Conservation (phyloP, 2,113 vertebrate species). For the Mesoclemmys tuberculata region DNA sequence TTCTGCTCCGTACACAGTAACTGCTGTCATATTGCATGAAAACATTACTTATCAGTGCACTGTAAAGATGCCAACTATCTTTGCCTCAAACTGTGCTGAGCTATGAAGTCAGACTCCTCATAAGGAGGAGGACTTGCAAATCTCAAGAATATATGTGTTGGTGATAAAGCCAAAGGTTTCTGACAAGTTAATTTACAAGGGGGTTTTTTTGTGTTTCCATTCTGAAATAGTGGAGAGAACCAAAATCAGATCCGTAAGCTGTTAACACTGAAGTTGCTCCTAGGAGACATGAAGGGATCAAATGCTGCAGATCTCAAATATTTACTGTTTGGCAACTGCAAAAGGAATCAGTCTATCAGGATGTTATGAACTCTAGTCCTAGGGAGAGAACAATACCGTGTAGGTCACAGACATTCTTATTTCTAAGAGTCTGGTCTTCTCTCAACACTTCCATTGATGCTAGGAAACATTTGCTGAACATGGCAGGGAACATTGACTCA, state of each 20-base stretch:
- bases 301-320: background rate
- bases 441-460: constrained; percentile 7
- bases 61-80: constrained; percentile 81
- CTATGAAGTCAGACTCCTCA: constrained; percentile 77
- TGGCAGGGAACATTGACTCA: background rate
- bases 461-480: background rate
- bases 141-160: constrained; percentile 76
- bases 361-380: background rate
- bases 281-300: background rate
- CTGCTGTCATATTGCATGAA: constrained; percentile 76
- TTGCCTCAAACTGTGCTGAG: constrained; percentile 78
- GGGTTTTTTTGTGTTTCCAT: constrained; percentile 31
- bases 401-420: background rate
- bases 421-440: background rate
- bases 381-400: background rate
- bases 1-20: constrained; percentile 63
- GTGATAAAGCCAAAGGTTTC: constrained; percentile 70
- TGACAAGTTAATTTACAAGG: constrained; percentile 34
- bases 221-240: constrained; percentile 6
- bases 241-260: constrained; percentile 7
- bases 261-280: constrained; percentile 33
- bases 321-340: constrained; percentile 37
- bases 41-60: constrained; percentile 74
- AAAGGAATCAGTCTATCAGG: constrained; percentile 20
- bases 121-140: constrained; percentile 61